Percentiles rank a stretch among this genome's conserved stretches.
Conservation (phyloP, 2,888 invertebrate species). For the Eretmocerus hayati region DNA sequence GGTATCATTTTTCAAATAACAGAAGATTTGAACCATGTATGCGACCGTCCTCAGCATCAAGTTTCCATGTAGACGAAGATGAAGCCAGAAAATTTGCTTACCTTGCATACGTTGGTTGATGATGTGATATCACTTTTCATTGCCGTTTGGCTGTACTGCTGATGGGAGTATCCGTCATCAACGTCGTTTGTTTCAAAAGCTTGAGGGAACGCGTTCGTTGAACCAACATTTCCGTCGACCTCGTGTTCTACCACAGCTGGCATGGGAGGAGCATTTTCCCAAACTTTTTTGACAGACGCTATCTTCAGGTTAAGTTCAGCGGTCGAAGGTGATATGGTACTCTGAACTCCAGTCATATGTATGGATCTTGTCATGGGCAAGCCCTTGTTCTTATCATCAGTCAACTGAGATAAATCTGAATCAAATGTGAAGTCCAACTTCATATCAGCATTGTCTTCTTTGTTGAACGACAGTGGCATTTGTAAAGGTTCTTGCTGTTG, state of each 20-base stretch:
- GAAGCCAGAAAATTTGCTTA: constrained; percentile 41
- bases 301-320: constrained; percentile 92
- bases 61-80: too few relatives aligned
- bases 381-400: constrained; percentile 62
- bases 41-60: too few relatives aligned
- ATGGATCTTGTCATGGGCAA: constrained; percentile 57
- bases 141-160: constrained; percentile 50
- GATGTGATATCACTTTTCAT: constrained; percentile 51
- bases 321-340: constrained; percentile 71
- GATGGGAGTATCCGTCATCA: constrained; percentile 52
- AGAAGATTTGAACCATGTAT: too few relatives aligned
- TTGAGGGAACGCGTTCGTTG: constrained; percentile 42
- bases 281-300: constrained; percentile 83
- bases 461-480: constrained; percentile 64
- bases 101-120: constrained; percentile 69
- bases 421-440: constrained; percentile 89
- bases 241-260: constrained; percentile 60
- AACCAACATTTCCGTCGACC: constrained; percentile 49
- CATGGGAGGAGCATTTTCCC: constrained; percentile 65
- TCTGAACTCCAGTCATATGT: constrained; percentile 59
- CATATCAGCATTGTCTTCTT: constrained; percentile 78
- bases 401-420: constrained; percentile 68
- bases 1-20: too few relatives aligned
- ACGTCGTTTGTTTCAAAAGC: constrained; percentile 48
- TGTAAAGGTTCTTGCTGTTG: constrained; percentile 44